These are phyloP conservation scores for Cacajao melanocephalus DNA, from an alignment of 2,797 vertebrate species.

Conservation along the genomic window DNA sequence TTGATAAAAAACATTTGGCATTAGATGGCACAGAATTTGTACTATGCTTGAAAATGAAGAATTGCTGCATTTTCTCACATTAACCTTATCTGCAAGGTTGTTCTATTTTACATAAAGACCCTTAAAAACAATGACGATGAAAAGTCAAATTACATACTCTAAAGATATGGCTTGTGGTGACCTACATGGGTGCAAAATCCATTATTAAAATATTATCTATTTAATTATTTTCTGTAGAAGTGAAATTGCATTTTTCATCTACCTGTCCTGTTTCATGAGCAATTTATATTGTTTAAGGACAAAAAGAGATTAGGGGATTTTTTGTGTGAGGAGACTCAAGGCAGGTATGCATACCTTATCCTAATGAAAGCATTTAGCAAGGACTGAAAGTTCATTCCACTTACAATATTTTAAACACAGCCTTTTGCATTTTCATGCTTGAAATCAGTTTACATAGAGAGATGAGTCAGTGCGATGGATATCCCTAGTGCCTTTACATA, in stretches of 20 bases:
- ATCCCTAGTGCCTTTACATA: background rate
- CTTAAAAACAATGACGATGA: conserved; percentile 18
- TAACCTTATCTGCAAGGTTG: background rate
- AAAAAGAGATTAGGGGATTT: background rate
- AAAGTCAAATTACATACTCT: background rate
- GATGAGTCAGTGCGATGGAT: background rate
- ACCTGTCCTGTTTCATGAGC: background rate
- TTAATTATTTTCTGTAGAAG: background rate
- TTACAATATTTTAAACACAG: background rate
- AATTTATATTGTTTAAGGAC: background rate
- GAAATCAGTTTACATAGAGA: background rate
- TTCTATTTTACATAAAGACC: conserved; percentile 24
- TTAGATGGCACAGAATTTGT: background rate
- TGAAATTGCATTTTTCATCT: background rate
- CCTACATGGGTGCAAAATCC: background rate
- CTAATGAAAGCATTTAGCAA: background rate
- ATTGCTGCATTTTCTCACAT: background rate
- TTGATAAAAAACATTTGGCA: background rate
- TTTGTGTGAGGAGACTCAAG: background rate
- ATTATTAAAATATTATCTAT: background rate
- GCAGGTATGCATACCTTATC: background rate
- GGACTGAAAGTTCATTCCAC: background rate
- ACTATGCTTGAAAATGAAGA: background rate
- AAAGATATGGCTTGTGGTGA: background rate
- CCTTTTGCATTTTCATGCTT: conserved; percentile 15